phyloP scores from a whole-genome alignment of 2,888 invertebrate species.

The Apamea sordens region DNA sequence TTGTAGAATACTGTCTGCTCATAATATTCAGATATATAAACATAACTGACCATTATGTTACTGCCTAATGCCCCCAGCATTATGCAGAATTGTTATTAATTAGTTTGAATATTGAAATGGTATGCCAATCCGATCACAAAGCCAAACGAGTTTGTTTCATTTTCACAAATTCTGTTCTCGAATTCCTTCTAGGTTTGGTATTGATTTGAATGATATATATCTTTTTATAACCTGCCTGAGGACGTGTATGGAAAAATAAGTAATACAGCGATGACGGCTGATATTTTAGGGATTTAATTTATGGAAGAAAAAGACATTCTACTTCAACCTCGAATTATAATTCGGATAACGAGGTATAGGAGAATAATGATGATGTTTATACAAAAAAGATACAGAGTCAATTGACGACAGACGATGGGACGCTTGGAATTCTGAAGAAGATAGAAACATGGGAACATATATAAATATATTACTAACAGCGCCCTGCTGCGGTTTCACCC shows the following conservation, averaged over 20 bases:
- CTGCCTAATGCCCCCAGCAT: constrained; percentile 33
- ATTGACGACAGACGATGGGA: not conserved
- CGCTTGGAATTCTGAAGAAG: not conserved
- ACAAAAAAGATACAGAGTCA: not conserved
- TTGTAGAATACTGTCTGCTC: constrained; percentile 44
- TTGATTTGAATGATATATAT: constrained; percentile 4
- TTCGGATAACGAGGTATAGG: not conserved
- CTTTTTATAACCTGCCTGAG: not conserved
- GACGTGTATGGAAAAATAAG: too few relatives aligned
- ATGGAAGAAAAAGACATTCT: not conserved
- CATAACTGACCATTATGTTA: constrained; percentile 40
- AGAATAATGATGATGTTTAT: not conserved
- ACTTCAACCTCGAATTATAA: not conserved
- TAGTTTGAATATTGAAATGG: constrained; percentile 38
- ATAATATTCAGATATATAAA: constrained; percentile 43
- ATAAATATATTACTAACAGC: too few relatives aligned
- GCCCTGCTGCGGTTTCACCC: too few relatives aligned
- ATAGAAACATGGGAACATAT: not conserved
- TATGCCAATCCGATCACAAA: constrained; percentile 38
- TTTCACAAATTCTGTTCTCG: constrained; percentile 37
- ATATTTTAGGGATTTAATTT: not conserved
- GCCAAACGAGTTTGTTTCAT: constrained; percentile 43
- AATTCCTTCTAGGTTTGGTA: constrained; percentile 10
- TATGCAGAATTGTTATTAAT: constrained; percentile 52
- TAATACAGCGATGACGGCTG: not conserved